Evolutionary conservation across 2,113 vertebrate species (phyloP), one percentile per base, ranked within the genome.

Genomic region (Tupaia tana): DNA sequence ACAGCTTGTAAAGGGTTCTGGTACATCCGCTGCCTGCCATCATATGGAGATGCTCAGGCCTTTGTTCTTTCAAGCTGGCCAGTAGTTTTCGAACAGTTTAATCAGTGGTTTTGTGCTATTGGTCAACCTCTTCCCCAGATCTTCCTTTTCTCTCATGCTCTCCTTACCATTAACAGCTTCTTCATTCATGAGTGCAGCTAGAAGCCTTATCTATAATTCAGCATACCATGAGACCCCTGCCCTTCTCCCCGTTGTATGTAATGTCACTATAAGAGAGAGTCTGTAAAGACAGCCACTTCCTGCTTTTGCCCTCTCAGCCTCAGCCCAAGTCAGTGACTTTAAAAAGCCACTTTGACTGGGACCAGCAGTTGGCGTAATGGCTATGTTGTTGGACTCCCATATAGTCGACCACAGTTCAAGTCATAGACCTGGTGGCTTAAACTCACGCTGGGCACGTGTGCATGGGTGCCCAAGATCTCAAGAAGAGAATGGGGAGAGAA

Each of bases 341-440:
- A 22, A 73, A 89, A 95, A 81, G 56, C 69, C 73, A 90, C 56
- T 69, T 9, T 90, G 52, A 52, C 89, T 95, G 14, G 56, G 43
- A 43, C 43, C 43, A 43, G 43, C 43, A 43, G 43, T 43, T 43
- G 43, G 43, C 43, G 6, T 43, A 43, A 43, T 43, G 6, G 43
- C 43, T 43, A 43, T 43, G 43, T 43, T 43, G 43, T 43, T 43
- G 43, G 43, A 43, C 43, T 43, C 4, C 43, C 43, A 43, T 43
- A 6, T 43, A 43, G 43, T 43, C 43, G 43, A 43, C 43, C 43
- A 43, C 43, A 43, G 43, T 43, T 43, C 43, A 43, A 43, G 43
- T 43, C 43, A 43, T 43, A 43, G 43, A 43, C 43, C 43, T 43
- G 43, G 43, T 43, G 43, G 43, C 43, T 43, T 43, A 43, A 43